phyloP scores from a whole-genome alignment of 2,113 vertebrate genomes.

The Pseudolaguvia tuberculata region DNA sequence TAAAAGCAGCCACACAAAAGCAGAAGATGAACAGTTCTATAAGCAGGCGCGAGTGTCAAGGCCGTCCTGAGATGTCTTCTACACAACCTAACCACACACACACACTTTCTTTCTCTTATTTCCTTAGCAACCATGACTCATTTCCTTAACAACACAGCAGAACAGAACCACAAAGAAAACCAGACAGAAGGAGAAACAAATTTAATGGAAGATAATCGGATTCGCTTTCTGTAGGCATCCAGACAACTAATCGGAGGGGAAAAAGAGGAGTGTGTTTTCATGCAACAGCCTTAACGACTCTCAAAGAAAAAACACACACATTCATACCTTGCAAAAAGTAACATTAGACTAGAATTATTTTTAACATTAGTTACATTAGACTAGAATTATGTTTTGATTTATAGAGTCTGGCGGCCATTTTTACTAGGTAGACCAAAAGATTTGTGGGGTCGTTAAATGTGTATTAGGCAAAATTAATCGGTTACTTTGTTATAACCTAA shows the following conservation, averaged over 20 bases:
- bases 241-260: background rate
- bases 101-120: conserved; percentile 66
- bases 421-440: no score
- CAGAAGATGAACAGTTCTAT: conserved; percentile 36
- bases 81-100: conserved; percentile 60
- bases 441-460: no score
- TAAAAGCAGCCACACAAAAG: conserved; percentile 29
- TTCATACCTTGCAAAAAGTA: background rate
- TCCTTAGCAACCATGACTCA: conserved; percentile 71
- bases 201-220: conserved; percentile 12
- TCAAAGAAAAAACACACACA: no score
- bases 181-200: conserved; percentile 24
- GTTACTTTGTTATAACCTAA: no score
- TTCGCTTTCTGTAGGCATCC: conserved; percentile 1
- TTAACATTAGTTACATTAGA: background rate
- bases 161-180: conserved; percentile 47
- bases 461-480: no score
- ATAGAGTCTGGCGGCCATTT: background rate
- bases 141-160: conserved; percentile 64
- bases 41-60: conserved; percentile 48
- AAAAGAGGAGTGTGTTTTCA: background rate
- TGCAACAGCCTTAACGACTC: background rate
- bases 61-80: conserved; percentile 46
- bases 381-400: background rate
- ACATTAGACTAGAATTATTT: background rate